phyloP scores from a whole-genome alignment of 2,797 vertebrate genomes.

The Alouatta caraya region DNA sequence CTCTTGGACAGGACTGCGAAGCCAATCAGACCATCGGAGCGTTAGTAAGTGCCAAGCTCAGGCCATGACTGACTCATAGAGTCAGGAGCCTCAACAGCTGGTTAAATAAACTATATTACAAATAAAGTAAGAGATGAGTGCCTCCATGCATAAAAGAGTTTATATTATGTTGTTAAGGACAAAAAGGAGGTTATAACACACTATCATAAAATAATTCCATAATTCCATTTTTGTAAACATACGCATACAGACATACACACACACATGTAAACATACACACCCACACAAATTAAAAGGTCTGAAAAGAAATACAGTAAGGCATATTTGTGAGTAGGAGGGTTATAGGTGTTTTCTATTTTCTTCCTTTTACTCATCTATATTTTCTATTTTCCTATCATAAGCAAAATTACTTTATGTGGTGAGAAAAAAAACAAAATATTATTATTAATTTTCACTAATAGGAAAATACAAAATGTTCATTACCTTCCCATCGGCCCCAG shows the following conservation, averaged over 20 bases:
- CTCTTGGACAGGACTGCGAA: slow-evolving; percentile 81
- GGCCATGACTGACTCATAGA: background rate
- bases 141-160: background rate
- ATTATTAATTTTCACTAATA: slow-evolving; percentile 5
- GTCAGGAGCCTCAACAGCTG: background rate
- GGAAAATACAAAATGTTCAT: background rate
- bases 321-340: background rate
- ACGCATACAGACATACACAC: background rate
- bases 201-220: background rate
- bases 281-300: background rate
- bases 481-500: slow-evolving; percentile 20
- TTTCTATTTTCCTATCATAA: slow-evolving; percentile 1
- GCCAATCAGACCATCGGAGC: slow-evolving; percentile 7
- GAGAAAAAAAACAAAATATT: background rate
- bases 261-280: background rate
- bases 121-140: background rate
- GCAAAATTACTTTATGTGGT: background rate
- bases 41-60: background rate
- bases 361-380: background rate
- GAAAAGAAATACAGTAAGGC: background rate
- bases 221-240: slow-evolving; percentile 24
- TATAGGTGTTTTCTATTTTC: background rate
- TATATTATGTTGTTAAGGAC: background rate
- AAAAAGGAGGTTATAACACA: background rate
- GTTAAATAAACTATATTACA: background rate